Evolutionary conservation across 2,113 vertebrate genomes (phyloP).

Genomic region (Nothoprocta pentlandii): DNA sequence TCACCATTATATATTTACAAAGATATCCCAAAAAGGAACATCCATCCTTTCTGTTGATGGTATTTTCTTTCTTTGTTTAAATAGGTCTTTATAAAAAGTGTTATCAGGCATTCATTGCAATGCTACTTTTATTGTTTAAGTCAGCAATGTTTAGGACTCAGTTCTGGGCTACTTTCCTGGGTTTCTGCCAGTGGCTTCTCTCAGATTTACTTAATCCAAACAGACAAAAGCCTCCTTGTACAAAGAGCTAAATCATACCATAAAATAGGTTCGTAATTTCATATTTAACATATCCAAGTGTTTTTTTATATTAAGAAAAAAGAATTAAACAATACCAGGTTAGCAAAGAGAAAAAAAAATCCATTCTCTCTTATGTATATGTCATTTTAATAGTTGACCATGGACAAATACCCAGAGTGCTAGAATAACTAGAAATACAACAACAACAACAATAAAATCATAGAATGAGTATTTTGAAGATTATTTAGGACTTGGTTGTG

Average conservation of each 20-base stretch:
- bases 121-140: neutral
- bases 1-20: neutral
- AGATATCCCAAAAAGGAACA: conserved; percentile 46
- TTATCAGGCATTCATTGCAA: neutral
- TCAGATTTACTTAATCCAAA: neutral
- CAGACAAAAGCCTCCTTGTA: neutral
- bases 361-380: accelerated
- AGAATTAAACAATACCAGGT: neutral
- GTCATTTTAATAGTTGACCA: neutral
- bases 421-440: neutral
- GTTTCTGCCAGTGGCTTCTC: neutral
- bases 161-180: neutral
- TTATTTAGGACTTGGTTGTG: neutral
- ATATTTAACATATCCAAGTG: neutral
- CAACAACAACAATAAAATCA: neutral
- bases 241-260: neutral
- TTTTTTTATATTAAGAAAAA: neutral
- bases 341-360: neutral
- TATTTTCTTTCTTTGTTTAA: conserved; percentile 13
- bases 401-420: neutral
- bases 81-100: neutral
- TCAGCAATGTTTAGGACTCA: neutral
- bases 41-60: neutral
- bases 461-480: neutral
- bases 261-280: neutral